A percentile compares a stretch with the other conserved stretches of the same genome.
These are phyloP conservation scores for Poeciliopsis infans DNA, from an alignment of 2,797 vertebrate species.

Conservation along the genomic window DNA sequence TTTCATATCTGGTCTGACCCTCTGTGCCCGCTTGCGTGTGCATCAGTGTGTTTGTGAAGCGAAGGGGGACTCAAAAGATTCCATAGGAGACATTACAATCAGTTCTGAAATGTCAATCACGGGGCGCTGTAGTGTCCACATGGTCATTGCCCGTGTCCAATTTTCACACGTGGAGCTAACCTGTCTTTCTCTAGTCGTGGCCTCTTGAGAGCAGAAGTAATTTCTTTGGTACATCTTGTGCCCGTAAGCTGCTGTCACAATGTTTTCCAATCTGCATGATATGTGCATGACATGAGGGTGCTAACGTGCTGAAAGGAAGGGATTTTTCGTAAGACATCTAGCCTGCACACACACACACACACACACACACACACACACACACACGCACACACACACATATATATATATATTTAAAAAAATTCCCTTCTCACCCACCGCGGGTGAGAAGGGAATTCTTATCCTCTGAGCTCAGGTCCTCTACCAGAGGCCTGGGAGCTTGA, in stretches of 20 bases:
- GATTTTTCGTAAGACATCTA: neutral
- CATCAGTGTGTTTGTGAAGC: neutral
- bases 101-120: slow-evolving; percentile 56
- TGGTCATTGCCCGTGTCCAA: slow-evolving; percentile 31
- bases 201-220: slow-evolving; percentile 6
- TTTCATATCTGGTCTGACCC: slow-evolving; percentile 52
- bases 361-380: neutral
- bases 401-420: no score
- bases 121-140: slow-evolving; percentile 19
- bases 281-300: neutral
- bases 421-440: no score
- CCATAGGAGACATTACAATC: slow-evolving; percentile 40
- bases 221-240: neutral
- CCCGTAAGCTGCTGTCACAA: slow-evolving; percentile 4
- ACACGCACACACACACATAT: no score
- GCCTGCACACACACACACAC: neutral
- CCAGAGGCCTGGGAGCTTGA: no score
- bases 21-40: slow-evolving; percentile 15
- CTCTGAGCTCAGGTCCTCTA: no score
- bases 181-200: neutral
- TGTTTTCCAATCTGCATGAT: neutral
- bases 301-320: neutral
- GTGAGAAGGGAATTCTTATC: no score
- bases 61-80: slow-evolving; percentile 34
- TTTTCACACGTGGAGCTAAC: slow-evolving; percentile 17